Evolutionary conservation across 1,140 invertebrate species (phyloP).

Genomic region (Nasonia giraulti): DNA sequence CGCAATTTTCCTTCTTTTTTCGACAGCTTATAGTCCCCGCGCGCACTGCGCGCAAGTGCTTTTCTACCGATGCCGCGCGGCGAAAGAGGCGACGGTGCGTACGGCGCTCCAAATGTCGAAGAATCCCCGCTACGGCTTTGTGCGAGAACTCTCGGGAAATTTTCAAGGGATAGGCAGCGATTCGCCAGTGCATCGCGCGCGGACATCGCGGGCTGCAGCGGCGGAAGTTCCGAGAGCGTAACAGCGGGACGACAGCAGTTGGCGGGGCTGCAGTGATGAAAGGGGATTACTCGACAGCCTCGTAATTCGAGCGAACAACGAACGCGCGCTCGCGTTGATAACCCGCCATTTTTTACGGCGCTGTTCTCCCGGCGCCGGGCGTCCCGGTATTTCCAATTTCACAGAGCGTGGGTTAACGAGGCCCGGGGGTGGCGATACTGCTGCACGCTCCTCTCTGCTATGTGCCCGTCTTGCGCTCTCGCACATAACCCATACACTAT

Average conservation of each 20-base stretch:
- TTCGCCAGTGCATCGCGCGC: not conserved
- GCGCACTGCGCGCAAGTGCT: not conserved
- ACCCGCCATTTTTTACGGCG: constrained; percentile 53
- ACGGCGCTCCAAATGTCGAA: too few relatives aligned
- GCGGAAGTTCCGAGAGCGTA: constrained; percentile 6
- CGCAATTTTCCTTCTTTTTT: constrained; percentile 21
- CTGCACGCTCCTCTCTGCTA: too few relatives aligned
- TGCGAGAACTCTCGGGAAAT: not conserved
- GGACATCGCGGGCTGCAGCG: not conserved
- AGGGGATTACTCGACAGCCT: constrained; percentile 56
- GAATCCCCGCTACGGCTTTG: not conserved
- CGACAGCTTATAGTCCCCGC: not conserved
- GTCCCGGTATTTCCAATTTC: constrained; percentile 70
- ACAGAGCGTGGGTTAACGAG: constrained; percentile 73
- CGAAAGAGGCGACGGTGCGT: too few relatives aligned
- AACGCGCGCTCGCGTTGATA: constrained; percentile 56
- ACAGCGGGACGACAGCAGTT: constrained; percentile 15
- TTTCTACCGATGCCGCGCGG: not conserved
- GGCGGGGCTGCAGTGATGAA: constrained; percentile 31
- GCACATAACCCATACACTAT: not conserved
- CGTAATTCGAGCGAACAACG: constrained; percentile 38
- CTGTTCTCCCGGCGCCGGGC: constrained; percentile 26
- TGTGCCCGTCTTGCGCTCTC: not conserved
- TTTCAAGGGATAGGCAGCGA: not conserved
- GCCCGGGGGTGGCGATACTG: constrained; percentile 60